Evolutionary conservation across 2,888 invertebrate genomes (phyloP).

Genomic region (Bedellia somnulentella): DNA sequence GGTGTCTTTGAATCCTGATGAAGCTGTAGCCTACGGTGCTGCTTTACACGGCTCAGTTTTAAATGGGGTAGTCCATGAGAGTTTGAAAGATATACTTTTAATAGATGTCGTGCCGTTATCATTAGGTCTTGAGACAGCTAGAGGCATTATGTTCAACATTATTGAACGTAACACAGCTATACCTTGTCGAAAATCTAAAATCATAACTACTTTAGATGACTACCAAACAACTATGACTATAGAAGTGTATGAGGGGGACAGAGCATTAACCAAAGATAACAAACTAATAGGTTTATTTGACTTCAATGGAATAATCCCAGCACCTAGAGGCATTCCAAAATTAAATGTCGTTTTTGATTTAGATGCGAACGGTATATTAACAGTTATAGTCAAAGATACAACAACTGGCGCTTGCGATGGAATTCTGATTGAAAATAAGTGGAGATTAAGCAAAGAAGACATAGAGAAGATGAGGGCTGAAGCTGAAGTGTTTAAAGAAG

Average conservation of each 20-base stretch:
- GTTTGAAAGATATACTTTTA: conserved; percentile 68
- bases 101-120: conserved; percentile 67
- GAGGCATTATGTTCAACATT: conserved; percentile 77
- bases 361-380: conserved; percentile 79
- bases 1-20: conserved; percentile 77
- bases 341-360: conserved; percentile 74
- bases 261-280: conserved; percentile 81
- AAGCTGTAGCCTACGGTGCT: conserved; percentile 79
- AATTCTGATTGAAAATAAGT: conserved; percentile 82
- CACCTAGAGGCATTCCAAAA: conserved; percentile 68
- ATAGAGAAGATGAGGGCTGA: conserved; percentile 79
- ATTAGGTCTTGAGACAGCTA: conserved; percentile 77
- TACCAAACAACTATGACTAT: conserved; percentile 77
- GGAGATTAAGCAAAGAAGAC: conserved; percentile 76
- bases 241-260: conserved; percentile 75
- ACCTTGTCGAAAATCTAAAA: conserved; percentile 71
- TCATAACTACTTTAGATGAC: conserved; percentile 79
- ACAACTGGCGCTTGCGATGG: conserved; percentile 69
- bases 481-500: conserved; percentile 72
- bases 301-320: conserved; percentile 69
- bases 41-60: conserved; percentile 75
- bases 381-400: conserved; percentile 78
- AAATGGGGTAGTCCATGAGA: conserved; percentile 72
- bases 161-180: conserved; percentile 72
- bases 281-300: conserved; percentile 67